Percentiles rank a stretch among this genome's conserved stretches.
Conservation (phyloP, 2,797 vertebrate species). For the Melanotaenia trifasciata region DNA sequence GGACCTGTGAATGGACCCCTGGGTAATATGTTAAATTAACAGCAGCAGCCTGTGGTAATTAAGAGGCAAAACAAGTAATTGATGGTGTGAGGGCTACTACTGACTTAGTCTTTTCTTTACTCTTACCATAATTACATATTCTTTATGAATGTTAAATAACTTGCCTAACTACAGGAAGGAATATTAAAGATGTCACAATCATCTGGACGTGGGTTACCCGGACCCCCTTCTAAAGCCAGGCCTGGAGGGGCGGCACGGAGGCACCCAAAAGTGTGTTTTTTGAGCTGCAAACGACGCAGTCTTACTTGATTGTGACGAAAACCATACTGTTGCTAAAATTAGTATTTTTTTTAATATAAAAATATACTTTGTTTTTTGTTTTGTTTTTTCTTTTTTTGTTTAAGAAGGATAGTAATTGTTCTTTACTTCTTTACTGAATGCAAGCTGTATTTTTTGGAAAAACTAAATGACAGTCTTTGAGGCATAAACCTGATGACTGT, state of each 20-base stretch:
- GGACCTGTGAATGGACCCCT: constrained; percentile 39
- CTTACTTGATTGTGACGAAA: no score
- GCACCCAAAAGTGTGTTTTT: no score
- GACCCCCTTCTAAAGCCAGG: no score
- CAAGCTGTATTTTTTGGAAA: no score
- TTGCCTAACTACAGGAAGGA: neutral
- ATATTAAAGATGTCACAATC: constrained; percentile 22
- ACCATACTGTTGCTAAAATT: no score
- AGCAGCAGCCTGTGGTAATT: constrained; percentile 58
- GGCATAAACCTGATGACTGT: no score
- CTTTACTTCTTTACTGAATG: neutral
- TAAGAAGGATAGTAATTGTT: neutral
- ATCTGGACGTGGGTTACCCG: neutral
- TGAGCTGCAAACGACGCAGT: no score
- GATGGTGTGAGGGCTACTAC: constrained; percentile 27
- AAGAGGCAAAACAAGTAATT: constrained; percentile 49
- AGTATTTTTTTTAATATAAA: no score
- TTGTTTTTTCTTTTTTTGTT: neutral
- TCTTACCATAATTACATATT: constrained; percentile 4
- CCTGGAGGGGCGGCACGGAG: no score
- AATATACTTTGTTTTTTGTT: no score
- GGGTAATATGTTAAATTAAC: constrained; percentile 56
- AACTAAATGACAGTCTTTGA: no score
- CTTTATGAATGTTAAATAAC: constrained; percentile 36
- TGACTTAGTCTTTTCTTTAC: constrained; percentile 26